phyloP scores from a whole-genome alignment of 2,888 invertebrate species.

The Papilio elwesi region DNA sequence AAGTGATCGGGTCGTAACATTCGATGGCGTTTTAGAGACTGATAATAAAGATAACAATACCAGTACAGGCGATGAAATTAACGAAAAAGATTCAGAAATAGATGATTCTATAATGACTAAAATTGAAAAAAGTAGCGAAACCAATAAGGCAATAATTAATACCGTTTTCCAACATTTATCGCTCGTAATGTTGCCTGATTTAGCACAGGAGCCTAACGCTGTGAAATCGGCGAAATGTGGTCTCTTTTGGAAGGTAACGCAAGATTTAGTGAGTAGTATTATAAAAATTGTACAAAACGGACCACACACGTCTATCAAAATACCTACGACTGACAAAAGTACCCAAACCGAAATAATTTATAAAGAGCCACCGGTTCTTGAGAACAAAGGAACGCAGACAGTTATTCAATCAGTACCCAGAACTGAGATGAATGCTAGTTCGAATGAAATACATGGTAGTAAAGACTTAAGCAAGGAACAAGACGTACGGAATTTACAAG shows the following conservation, averaged over 20 bases:
- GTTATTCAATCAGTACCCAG: neutral
- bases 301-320: neutral
- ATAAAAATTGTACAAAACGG: neutral
- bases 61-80: neutral
- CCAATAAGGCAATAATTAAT: neutral
- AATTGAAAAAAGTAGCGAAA: neutral
- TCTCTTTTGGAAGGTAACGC: neutral
- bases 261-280: neutral
- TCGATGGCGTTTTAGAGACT: neutral
- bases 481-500: too few species aligned
- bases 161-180: neutral
- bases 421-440: neutral
- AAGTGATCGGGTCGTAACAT: neutral
- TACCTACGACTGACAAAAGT: neutral
- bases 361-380: neutral
- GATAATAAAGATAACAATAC: neutral
- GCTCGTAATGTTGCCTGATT: neutral
- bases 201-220: neutral
- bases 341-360: neutral
- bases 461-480: neutral
- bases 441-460: neutral
- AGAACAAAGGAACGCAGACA: neutral
- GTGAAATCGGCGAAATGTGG: neutral
- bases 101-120: neutral
- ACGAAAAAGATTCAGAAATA: neutral